Percentiles rank a stretch among this genome's conserved stretches.
Evolutionary conservation across 2,113 vertebrate genomes (phyloP).

Genomic region (Lasiurus cinereus): DNA sequence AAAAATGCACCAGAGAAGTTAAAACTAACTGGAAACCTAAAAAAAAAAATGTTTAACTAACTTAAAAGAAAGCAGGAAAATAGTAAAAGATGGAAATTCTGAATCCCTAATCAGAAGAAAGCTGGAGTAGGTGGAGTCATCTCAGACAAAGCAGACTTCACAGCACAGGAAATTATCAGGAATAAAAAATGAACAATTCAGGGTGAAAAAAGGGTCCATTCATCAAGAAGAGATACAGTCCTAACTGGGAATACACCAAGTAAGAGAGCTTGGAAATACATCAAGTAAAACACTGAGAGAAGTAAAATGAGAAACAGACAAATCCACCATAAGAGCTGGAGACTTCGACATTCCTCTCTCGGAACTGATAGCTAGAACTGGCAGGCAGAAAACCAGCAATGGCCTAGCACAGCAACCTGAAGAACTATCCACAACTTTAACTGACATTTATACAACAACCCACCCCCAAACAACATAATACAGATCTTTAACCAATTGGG

Average conservation of each 20-base stretch:
- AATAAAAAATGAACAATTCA: not conserved
- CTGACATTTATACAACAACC: not conserved
- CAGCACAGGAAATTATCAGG: not conserved
- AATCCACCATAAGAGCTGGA: not conserved
- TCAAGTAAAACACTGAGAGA: not conserved
- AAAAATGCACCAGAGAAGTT: not conserved
- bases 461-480: not conserved
- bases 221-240: no score
- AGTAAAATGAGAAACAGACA: conserved; percentile 10
- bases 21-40: not conserved
- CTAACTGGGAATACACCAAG: not conserved
- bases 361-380: not conserved
- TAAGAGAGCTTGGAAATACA: not conserved
- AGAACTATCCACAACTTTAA: not conserved
- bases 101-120: not conserved
- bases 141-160: not conserved
- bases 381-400: not conserved
- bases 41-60: not conserved
- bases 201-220: no score
- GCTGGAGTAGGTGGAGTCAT: not conserved
- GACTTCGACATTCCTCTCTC: not conserved
- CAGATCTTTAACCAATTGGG: not conserved
- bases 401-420: not conserved
- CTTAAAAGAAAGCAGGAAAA: not conserved
- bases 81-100: not conserved